A percentile compares a stretch with the other conserved stretches of the same genome.
These are phyloP conservation scores for Melospiza georgiana DNA, from an alignment of 2,113 vertebrate genomes.

Conservation along the genomic window DNA sequence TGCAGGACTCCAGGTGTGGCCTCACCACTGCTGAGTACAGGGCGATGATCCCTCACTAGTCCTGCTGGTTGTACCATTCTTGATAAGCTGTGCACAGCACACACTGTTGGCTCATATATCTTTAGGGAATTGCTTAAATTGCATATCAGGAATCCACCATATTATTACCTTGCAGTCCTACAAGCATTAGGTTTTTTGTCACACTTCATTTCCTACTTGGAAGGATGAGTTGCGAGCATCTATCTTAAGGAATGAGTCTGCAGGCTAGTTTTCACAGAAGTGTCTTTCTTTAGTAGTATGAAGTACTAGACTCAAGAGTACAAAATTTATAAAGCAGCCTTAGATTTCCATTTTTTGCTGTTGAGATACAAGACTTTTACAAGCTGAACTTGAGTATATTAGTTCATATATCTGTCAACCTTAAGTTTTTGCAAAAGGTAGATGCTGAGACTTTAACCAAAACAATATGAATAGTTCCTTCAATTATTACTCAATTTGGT, in stretches of 20 bases:
- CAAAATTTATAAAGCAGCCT: neutral
- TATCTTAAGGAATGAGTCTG: neutral
- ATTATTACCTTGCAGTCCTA: neutral
- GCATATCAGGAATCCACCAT: neutral
- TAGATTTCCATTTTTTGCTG: neutral
- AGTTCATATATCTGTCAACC: neutral
- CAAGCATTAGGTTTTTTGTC: neutral
- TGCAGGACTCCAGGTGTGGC: neutral
- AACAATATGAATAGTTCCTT: neutral
- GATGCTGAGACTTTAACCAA: neutral
- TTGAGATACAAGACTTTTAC: neutral
- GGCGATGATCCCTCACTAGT: neutral
- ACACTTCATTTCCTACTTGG: neutral
- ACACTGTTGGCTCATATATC: neutral
- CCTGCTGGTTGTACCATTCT: neutral
- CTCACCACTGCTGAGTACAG: too few relatives aligned
- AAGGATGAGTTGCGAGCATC: neutral
- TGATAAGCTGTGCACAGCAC: neutral
- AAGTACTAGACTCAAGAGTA: neutral
- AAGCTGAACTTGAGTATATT: neutral
- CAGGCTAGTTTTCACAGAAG: neutral
- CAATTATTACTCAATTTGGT: neutral
- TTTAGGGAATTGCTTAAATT: neutral
- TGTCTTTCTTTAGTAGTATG: neutral
- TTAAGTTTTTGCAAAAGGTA: neutral